Evolutionary conservation across 2,888 invertebrate species (phyloP), one percentile per base, ranked within the genome.

Genomic region (Macaria notata): DNA sequence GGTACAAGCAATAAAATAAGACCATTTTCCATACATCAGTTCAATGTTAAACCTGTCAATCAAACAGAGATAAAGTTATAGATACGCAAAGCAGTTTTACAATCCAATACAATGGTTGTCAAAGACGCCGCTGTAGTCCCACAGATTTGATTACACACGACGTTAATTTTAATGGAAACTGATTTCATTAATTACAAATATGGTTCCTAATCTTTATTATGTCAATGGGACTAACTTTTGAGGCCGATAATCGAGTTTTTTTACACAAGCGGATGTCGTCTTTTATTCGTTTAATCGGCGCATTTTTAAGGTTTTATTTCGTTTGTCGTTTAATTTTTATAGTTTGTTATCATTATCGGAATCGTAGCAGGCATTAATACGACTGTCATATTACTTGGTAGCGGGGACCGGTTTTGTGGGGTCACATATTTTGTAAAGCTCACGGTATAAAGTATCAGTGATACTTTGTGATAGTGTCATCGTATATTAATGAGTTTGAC

Each of bases 151-250:
- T 81, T 78, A 76, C 73, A 69, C 70, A 66, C 71, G 69, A 73
- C 68, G 71, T 80, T 76, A 72, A 73, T 73, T 79, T 79, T 78
- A 80, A 83, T 76, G 76, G 72, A 79, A 80, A 78, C 79, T 77
- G 82, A 86, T 86, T 86, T 81, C 79, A 86, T 87, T 87, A 88
- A 86, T 88, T 86, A 84, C 81, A 78, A 83, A 82, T 83, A 84
- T 83, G 68, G 78, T 65, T 65, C 66, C 71, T 84, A 81, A 86
- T 86, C 85, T 86, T 81, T 84, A 82, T 82, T 76, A 80, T 78
- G 82, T 79, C 81, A 77, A 79, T 61, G 63, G 52, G 57, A 30
- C 61, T 62, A 61, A 76, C 72, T 79, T 75, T 73, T 79, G 74
- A 41, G 49, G 39, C 19, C 9, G 54, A 48, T 53, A 44, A 43